phyloP scores from a whole-genome alignment of 2,797 vertebrate species.

The Nyctalus aviator region DNA sequence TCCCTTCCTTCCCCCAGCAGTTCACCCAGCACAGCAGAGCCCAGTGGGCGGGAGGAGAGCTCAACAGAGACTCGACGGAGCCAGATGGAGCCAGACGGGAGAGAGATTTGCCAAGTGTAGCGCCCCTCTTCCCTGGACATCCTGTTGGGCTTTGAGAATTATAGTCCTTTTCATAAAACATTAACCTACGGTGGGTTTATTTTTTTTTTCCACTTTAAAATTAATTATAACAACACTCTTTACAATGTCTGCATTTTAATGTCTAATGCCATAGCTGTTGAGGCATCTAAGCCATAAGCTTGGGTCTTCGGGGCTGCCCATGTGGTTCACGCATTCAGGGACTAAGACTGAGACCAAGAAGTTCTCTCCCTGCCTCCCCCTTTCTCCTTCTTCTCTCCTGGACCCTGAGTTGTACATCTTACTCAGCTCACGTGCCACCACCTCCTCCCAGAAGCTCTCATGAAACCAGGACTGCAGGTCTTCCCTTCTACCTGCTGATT shows the following conservation, averaged over 20 bases:
- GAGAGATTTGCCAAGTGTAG: neutral
- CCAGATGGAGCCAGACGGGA: neutral
- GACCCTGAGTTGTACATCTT: neutral
- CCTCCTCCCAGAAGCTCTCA: neutral
- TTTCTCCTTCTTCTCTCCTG: neutral
- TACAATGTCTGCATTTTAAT: neutral
- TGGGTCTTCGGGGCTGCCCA: neutral
- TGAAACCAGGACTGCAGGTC: accelerated
- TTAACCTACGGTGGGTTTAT: neutral
- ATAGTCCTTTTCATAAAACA: neutral
- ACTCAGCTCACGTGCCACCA: neutral
- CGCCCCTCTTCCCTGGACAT: neutral
- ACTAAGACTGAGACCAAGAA: neutral
- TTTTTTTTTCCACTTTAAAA: slow-evolving; percentile 10
- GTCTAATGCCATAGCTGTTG: neutral
- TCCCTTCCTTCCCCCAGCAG: accelerated
- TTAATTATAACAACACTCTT: neutral
- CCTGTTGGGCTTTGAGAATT: neutral
- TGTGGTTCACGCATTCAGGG: neutral
- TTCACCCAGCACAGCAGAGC: neutral
- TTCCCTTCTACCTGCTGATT: neutral
- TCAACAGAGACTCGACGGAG: neutral
- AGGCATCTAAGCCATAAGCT: neutral
- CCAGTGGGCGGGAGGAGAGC: neutral
- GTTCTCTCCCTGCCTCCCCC: neutral